Conservation (phyloP, 2,113 vertebrate genomes). For the Saguinus imperator region DNA sequence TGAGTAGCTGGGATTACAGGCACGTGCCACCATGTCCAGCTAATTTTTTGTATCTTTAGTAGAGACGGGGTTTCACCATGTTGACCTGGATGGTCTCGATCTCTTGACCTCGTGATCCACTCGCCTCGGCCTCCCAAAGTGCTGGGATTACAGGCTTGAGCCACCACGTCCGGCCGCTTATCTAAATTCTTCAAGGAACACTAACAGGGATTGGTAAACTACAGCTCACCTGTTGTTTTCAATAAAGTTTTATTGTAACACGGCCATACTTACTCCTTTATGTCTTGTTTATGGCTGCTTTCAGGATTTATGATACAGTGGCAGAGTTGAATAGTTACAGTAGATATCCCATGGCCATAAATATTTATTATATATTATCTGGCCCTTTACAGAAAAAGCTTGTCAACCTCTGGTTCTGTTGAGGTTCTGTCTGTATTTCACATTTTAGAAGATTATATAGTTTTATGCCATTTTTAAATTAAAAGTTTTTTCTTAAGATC, state of each 20-base stretch:
- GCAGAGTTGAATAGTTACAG: not conserved
- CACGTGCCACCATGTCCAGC: too few species aligned
- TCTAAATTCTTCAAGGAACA: not conserved
- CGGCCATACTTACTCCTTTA: not conserved
- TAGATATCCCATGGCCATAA: not conserved
- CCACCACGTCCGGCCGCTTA: not conserved
- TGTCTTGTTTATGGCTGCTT: not conserved
- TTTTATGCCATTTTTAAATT: not conserved
- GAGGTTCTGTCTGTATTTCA: not conserved
- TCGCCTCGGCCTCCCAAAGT: too few species aligned
- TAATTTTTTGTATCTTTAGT: too few species aligned
- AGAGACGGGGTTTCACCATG: too few species aligned
- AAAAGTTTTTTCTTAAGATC: not conserved
- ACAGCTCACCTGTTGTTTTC: not conserved
- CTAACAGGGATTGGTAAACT: not conserved
- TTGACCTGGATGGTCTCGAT: too few species aligned
- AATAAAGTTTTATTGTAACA: conserved; percentile 49
- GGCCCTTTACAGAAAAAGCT: not conserved
- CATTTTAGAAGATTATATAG: not conserved
- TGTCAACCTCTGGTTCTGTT: not conserved
- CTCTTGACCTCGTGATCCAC: too few species aligned
- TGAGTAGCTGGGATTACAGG: too few species aligned
- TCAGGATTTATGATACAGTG: not conserved
- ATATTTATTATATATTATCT: conserved; percentile 2
- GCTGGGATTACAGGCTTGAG: too few species aligned